Evolutionary conservation across 2,113 vertebrate species (phyloP), one percentile per base, ranked within the genome.

Genomic region (Barnardius zonarius): DNA sequence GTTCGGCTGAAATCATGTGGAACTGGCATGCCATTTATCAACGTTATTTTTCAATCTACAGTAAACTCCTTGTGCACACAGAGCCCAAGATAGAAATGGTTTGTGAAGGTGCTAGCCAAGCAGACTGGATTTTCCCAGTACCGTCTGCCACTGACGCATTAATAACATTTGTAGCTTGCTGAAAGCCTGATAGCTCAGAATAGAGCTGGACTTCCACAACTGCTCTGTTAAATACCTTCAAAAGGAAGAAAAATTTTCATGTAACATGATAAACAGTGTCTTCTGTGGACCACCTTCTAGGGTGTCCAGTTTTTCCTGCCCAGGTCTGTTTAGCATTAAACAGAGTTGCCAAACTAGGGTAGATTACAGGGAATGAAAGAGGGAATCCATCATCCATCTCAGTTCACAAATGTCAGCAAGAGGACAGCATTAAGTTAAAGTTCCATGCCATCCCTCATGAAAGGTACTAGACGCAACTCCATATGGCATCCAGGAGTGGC

Each of bases 11-110:
- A 95, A 74, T 77, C 59, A 86, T 18, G 33, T 86, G 67, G 59
- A 93, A 95, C 75, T 68, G 49, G 41, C 30, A 86, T 17, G 30
- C 69, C 23, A 90, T 86, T 95, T 77, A 66, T 90, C 86, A 93
- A 22, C 24, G 33, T 43, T 96, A 66, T 69, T 96, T 95, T 88
- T 83, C 72, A 62, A 41, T 48, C 59, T 69, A 63, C 39, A 85
- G 23, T 61, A 86, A 90, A 82, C 16, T 76, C 39, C 33, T 79
- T 61, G 35, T 48, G 54, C 54, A 77, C 63, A 77, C 28, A 28
- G 54, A 88, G 39, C 16, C 35, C 76, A 70, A 66, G 76, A 86
- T 17, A 90, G 68, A 76, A 93, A 83, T 7, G 49, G 57, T 66
- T 48, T 35, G 48, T 52, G 48, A 88, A 82, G 30, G 59, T 44